Conservation (phyloP, 1,140 invertebrate species). For the Bombus fervidus region DNA sequence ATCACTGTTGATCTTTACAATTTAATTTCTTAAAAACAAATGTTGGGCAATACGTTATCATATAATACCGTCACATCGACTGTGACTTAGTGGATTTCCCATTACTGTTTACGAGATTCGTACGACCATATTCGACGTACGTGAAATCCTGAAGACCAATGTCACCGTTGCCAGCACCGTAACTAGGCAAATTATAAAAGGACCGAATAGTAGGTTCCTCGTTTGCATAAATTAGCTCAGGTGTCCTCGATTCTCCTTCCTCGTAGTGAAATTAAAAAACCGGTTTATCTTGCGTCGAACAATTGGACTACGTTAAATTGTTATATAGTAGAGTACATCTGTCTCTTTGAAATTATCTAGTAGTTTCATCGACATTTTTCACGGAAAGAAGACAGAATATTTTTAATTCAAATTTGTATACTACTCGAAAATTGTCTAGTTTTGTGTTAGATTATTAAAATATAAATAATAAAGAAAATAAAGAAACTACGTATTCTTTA, state of each 20-base stretch:
- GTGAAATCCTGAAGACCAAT: neutral
- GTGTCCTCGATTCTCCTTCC: neutral
- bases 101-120: neutral
- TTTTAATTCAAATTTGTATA: neutral
- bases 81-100: neutral
- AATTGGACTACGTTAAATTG: neutral
- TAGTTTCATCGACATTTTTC: neutral
- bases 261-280: neutral
- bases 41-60: too few relatives aligned
- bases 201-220: neutral
- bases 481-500: too few relatives aligned
- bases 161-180: neutral
- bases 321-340: neutral
- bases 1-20: too few relatives aligned
- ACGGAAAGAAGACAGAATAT: neutral
- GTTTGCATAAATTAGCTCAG: neutral
- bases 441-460: neutral
- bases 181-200: conserved; percentile 25
- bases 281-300: neutral
- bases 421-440: neutral
- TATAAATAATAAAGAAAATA: neutral
- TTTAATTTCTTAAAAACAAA: too few relatives aligned
- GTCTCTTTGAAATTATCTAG: neutral
- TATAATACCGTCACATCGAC: neutral
- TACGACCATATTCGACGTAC: neutral